Conservation (phyloP, 2,797 vertebrate genomes). For the Enteromius argenteus region DNA sequence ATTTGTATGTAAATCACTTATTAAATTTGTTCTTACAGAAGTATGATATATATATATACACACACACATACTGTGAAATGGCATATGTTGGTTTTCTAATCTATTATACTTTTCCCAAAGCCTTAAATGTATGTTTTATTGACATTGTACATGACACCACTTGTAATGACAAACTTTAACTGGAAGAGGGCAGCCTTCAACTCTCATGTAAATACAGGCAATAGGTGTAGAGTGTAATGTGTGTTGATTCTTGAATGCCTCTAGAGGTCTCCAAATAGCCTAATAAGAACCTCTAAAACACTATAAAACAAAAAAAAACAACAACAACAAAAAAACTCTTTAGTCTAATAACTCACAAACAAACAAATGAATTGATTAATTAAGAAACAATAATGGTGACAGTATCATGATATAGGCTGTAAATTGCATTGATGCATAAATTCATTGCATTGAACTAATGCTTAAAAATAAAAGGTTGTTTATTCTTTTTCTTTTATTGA, state of each 20-base stretch:
- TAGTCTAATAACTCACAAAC: background rate
- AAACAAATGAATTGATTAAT: background rate
- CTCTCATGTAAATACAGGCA: background rate
- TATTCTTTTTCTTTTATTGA: background rate
- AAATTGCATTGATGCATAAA: background rate
- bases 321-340: background rate
- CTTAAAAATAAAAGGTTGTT: background rate
- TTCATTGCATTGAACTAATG: background rate
- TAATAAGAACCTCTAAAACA: background rate
- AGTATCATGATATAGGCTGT: background rate
- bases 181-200: slow-evolving; percentile 33
- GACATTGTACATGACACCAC: background rate
- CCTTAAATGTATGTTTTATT: background rate
- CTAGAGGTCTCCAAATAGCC: background rate
- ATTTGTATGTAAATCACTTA: too few relatives aligned
- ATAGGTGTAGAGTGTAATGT: background rate
- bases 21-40: too few relatives aligned
- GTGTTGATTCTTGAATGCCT: slow-evolving; percentile 4
- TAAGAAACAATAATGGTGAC: background rate
- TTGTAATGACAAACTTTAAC: slow-evolving; percentile 11
- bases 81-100: background rate
- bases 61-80: background rate
- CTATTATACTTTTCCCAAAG: background rate
- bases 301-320: background rate
- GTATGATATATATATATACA: too few relatives aligned